phyloP scores from a whole-genome alignment of 2,113 vertebrate species.

The Poecile atricapillus region DNA sequence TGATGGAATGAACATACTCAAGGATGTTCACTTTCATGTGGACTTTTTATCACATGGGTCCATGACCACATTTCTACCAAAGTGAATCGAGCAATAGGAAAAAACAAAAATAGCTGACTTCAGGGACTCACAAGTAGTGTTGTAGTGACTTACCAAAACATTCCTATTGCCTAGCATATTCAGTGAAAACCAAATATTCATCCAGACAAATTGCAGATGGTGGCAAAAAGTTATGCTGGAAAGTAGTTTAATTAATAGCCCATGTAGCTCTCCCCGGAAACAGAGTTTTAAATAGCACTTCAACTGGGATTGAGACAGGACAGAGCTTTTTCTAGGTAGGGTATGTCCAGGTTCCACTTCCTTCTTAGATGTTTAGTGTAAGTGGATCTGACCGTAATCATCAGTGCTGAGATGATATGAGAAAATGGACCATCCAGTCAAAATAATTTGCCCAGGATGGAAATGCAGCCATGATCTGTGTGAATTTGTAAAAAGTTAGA shows the following conservation, averaged over 20 bases:
- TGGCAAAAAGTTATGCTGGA: background rate
- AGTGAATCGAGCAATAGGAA: background rate
- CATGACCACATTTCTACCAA: background rate
- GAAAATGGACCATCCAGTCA: background rate
- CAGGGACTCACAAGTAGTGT: background rate
- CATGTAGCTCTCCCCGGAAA: background rate
- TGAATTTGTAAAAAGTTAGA: background rate
- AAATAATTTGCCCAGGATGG: background rate
- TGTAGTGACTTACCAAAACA: background rate
- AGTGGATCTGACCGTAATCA: background rate
- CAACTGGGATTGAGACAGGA: background rate
- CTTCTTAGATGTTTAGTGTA: background rate
- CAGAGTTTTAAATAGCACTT: background rate
- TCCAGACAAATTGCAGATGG: background rate
- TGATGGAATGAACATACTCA: background rate
- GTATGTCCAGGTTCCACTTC: background rate
- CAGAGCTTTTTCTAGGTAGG: background rate
- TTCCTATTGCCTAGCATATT: background rate
- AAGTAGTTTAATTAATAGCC: background rate
- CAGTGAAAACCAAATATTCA: background rate
- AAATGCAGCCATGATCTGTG: background rate
- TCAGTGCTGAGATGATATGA: background rate
- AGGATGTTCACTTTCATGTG: background rate
- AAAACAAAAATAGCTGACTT: background rate
- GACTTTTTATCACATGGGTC: background rate